These are phyloP conservation scores for Elegia similella DNA, from an alignment of 2,888 invertebrate species.

Conservation along the genomic window DNA sequence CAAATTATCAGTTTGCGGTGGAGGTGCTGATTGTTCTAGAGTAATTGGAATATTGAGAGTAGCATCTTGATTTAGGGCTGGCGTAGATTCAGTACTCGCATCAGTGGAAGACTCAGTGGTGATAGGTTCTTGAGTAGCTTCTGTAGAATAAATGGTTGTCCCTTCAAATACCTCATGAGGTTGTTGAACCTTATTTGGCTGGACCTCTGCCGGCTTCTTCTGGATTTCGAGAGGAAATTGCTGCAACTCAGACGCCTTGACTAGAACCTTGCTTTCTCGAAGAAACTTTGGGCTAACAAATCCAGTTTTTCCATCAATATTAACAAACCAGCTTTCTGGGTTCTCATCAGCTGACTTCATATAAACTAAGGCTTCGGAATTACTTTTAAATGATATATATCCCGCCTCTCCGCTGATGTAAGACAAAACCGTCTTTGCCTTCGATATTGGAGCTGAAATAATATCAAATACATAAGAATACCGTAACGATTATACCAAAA, in stretches of 20 bases:
- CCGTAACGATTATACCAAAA: slow-evolving; percentile 41
- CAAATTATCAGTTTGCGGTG: background rate
- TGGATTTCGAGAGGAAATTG: slow-evolving; percentile 49
- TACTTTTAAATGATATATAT: slow-evolving; percentile 82
- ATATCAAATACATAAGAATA: slow-evolving; percentile 29
- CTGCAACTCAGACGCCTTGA: slow-evolving; percentile 51
- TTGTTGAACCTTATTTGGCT: slow-evolving; percentile 67
- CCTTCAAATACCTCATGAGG: slow-evolving; percentile 84
- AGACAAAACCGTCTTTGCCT: slow-evolving; percentile 79
- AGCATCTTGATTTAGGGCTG: slow-evolving; percentile 20
- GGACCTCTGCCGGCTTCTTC: slow-evolving; percentile 38
- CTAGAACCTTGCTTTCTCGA: slow-evolving; percentile 80
- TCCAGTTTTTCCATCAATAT: slow-evolving; percentile 85
- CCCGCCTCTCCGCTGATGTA: slow-evolving; percentile 81
- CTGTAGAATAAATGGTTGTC: slow-evolving; percentile 81
- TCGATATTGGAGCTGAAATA: slow-evolving; percentile 83
- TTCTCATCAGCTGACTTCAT: slow-evolving; percentile 87
- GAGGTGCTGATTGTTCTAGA: background rate
- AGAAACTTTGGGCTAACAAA: slow-evolving; percentile 83
- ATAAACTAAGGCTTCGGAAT: slow-evolving; percentile 81
- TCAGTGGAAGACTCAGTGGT: slow-evolving; percentile 31
- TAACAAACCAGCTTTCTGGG: slow-evolving; percentile 85
- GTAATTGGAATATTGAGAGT: background rate
- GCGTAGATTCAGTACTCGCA: slow-evolving; percentile 30
- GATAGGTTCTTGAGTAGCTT: slow-evolving; percentile 37